These are phyloP conservation scores for Yponomeuta cagnagella DNA, from an alignment of 2,888 invertebrate genomes.

Conservation along the genomic window DNA sequence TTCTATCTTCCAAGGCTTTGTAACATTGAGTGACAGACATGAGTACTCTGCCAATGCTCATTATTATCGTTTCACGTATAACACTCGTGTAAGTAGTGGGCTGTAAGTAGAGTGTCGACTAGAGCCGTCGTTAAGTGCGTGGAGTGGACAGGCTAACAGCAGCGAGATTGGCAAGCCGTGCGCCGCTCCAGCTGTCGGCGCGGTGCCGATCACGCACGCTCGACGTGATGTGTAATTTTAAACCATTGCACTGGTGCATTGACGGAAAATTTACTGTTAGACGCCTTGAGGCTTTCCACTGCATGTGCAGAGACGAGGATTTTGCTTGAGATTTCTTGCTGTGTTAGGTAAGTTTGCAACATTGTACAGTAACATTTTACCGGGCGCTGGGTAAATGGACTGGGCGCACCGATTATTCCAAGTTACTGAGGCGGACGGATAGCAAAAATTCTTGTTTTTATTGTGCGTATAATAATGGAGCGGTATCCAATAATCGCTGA, in stretches of 20 bases:
- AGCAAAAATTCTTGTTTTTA: constrained; percentile 17
- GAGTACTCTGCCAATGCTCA: constrained; percentile 6
- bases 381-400: neutral
- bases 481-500: constrained; percentile 27
- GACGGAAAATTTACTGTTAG: constrained; percentile 1
- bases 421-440: neutral
- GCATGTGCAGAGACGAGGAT: too few species aligned
- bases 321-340: too few species aligned
- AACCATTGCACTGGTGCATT: neutral
- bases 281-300: neutral
- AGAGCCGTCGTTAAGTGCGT: constrained; percentile 44
- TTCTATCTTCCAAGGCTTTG: neutral
- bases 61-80: constrained; percentile 25
- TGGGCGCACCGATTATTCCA: neutral
- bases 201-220: constrained; percentile 11
- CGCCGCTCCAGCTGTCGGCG: constrained; percentile 18
- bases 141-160: constrained; percentile 38
- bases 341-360: neutral
- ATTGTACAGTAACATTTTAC: neutral
- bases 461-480: constrained; percentile 34
- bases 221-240: constrained; percentile 8
- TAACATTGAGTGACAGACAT: constrained; percentile 6
- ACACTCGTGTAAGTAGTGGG: constrained; percentile 22
- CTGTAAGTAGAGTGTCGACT: constrained; percentile 44
- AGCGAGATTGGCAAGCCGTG: constrained; percentile 16